Conservation (phyloP, 2,797 vertebrate genomes). For the Pseudomugil gertrudae region DNA sequence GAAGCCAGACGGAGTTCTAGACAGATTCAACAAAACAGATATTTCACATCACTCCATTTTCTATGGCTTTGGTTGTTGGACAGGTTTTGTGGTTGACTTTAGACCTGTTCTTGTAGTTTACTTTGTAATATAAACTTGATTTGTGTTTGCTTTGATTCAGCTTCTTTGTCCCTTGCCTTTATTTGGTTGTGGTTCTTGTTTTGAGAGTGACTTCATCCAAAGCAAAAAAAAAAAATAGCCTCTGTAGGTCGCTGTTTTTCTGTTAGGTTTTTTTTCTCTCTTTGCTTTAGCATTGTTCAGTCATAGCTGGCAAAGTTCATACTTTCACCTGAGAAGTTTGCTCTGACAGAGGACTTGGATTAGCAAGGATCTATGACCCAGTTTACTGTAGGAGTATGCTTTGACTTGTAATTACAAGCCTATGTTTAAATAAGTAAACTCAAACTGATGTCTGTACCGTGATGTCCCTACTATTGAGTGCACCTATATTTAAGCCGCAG, state of each 20-base stretch:
- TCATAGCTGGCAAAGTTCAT: constrained; percentile 26
- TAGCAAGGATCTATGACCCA: constrained; percentile 14
- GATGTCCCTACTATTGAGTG: too few relatives aligned
- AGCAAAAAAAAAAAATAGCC: constrained; percentile 45
- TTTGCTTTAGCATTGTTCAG: constrained; percentile 27
- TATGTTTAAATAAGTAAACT: constrained; percentile 52
- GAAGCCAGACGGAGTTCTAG: constrained; percentile 16
- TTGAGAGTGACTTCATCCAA: constrained; percentile 54
- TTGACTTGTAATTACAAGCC: constrained; percentile 22
- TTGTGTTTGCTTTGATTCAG: constrained; percentile 29
- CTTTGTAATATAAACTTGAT: constrained; percentile 29
- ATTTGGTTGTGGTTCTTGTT: constrained; percentile 56
- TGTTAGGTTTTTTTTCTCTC: constrained; percentile 31
- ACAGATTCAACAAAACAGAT: constrained; percentile 27
- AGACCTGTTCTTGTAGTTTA: constrained; percentile 30
- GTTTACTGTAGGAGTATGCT: background rate
- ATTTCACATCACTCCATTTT: constrained; percentile 19
- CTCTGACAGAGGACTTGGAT: constrained; percentile 17
- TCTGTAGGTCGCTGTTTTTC: constrained; percentile 36
- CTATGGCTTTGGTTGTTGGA: background rate
- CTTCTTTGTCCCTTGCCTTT: constrained; percentile 47
- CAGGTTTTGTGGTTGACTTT: constrained; percentile 16
- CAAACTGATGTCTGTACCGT: constrained; percentile 8
- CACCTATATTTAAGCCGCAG: too few relatives aligned
- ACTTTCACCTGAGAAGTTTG: constrained; percentile 44